Conservation (phyloP, 2,797 vertebrate species). For the Protonibea diacanthus region DNA sequence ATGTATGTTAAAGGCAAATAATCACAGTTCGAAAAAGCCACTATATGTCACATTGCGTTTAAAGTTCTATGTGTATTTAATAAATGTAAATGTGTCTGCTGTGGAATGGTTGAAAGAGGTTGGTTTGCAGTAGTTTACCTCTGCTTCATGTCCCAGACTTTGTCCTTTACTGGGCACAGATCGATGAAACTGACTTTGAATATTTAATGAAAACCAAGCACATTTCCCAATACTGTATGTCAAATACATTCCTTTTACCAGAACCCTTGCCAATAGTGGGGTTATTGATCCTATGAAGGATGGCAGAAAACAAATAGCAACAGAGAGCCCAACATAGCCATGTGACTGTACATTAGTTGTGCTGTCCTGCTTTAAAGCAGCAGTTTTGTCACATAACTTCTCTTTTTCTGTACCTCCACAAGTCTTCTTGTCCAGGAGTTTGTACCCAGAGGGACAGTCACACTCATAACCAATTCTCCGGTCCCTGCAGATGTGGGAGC, state of each 20-base stretch:
- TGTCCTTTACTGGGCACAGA: neutral
- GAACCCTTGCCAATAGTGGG: neutral
- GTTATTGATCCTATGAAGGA: neutral
- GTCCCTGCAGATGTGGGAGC: slow-evolving; percentile 97
- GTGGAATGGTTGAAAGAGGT: neutral
- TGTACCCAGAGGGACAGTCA: slow-evolving; percentile 94
- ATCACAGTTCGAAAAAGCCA: neutral
- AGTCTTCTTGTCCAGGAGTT: slow-evolving; percentile 96
- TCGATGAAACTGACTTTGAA: neutral
- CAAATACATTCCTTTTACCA: neutral
- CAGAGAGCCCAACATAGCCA: neutral
- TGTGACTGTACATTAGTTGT: neutral
- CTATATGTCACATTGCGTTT: no score
- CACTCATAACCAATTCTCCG: slow-evolving; percentile 93
- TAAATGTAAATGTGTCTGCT: neutral
- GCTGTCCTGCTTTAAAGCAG: neutral
- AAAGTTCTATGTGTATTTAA: neutral
- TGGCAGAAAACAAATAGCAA: neutral
- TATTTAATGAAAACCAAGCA: neutral
- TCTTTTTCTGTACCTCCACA: slow-evolving; percentile 91
- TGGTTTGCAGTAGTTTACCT: neutral
- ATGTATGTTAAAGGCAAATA: neutral
- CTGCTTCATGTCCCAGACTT: neutral
- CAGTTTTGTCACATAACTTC: neutral
- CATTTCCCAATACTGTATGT: neutral